Base-by-base conservation (phyloP, 2,888 invertebrate genomes). In the Lottia scabra region DNA sequence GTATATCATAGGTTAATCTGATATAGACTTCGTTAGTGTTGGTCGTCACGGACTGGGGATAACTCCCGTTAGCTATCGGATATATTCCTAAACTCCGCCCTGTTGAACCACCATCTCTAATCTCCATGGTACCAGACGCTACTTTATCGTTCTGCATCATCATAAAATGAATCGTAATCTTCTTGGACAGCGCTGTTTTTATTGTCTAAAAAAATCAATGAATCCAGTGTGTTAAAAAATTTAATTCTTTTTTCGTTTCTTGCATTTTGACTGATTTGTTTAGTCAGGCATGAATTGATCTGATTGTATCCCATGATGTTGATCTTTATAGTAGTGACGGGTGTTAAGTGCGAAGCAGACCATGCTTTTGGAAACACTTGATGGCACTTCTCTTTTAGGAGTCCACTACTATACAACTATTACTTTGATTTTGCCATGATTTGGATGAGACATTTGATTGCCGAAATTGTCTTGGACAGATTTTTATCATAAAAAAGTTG, bases 141-240 rank as follows among this genome's bases (percentile, higher is more conserved):
- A 80, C 78, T 4, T 85, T 83, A 68, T 90, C 90, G 16, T 95
- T 94, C 74, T 93, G 92, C 87, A 96, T 93, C 88, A 95, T 93
- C 68, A 96, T 91, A 85, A 97, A 95, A 85, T 95, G 95, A 63
- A 98, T 91, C 0, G 98, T 97, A 45, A 98, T 89, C 2, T 95
- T 93, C 83, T 96, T 95, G 8, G 94, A 95, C 19, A 5, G 6
- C 1, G 38, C n/a, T 12, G 85, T 82, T 26, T 38, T 46, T 67
- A 81, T 85, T 63, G 43, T 75, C 87, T 87, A 71, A 12, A 75
- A 70, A 63, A 3, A 48, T 30, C 65, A 62, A 45, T 8, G 3
- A 38, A 38, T 19, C 2, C 19, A 44, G 45, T 13, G 45, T 67
- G 12, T 67, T 23, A 67, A 2, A 45, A 46, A 10, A 19, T 43